Percentiles rank a stretch among this genome's conserved stretches.
These are phyloP conservation scores for Agelastica alni DNA, from an alignment of 2,888 invertebrate genomes.

Conservation along the genomic window DNA sequence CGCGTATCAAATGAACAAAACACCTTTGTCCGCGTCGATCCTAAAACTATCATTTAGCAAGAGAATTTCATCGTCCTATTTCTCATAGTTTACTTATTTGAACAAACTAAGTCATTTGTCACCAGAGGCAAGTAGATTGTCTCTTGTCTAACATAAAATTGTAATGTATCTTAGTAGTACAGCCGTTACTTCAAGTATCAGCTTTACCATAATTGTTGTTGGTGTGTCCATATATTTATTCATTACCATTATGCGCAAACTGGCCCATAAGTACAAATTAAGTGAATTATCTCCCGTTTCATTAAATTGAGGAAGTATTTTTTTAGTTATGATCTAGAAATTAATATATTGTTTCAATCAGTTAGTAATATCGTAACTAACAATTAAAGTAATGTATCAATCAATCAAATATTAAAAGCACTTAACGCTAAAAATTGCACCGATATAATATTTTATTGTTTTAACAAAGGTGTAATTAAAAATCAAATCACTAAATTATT, in stretches of 20 bases:
- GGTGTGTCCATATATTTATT: conserved; percentile 30
- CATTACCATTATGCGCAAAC: conserved; percentile 20
- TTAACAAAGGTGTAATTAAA: no score
- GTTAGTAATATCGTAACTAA: no score
- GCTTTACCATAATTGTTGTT: conserved; percentile 31
- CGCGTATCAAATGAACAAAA: conserved; percentile 14
- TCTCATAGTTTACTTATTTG: conserved; percentile 21
- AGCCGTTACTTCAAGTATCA: conserved; percentile 31
- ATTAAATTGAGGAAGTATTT: neutral
- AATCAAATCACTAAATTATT: no score
- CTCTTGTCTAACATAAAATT: conserved; percentile 26
- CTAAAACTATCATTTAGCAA: conserved; percentile 15
- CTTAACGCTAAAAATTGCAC: no score
- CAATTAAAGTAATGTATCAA: no score
- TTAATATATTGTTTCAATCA: neutral
- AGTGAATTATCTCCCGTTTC: conserved; percentile 9
- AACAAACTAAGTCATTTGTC: conserved; percentile 26
- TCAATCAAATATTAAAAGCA: no score
- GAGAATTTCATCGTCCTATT: conserved; percentile 18
- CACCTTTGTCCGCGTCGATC: conserved; percentile 12
- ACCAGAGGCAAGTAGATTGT: conserved; percentile 27
- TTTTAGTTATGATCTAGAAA: neutral
- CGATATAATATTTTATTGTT: no score
- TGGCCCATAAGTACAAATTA: conserved; percentile 12
- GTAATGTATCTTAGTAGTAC: conserved; percentile 33